Evolutionary conservation across 2,888 invertebrate genomes (phyloP).

Genomic region (Drosophila barbarae): DNA sequence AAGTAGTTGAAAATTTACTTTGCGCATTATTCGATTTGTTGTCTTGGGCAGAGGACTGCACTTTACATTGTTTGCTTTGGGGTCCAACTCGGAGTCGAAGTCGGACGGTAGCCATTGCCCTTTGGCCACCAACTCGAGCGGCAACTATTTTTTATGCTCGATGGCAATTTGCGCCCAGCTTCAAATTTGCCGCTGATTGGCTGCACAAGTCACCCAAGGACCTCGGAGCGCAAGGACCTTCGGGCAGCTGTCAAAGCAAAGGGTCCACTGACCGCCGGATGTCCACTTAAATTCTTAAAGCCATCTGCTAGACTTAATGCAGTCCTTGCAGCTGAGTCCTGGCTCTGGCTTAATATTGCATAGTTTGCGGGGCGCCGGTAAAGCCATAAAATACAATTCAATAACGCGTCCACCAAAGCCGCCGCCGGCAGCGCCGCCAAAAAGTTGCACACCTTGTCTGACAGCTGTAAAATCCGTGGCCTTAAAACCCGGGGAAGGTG

Average conservation of each 20-base stretch:
- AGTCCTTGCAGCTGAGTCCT: slow-evolving; percentile 8
- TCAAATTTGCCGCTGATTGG: slow-evolving; percentile 72
- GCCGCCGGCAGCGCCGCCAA: slow-evolving; percentile 11
- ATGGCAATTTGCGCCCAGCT: slow-evolving; percentile 73
- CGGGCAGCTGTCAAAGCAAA: slow-evolving; percentile 66
- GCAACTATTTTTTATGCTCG: slow-evolving; percentile 66
- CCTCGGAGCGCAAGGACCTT: slow-evolving; percentile 22
- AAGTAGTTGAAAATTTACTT: slow-evolving; percentile 71
- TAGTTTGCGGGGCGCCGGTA: slow-evolving; percentile 57
- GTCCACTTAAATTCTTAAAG: slow-evolving; percentile 61
- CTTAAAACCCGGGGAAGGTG: slow-evolving; percentile 54
- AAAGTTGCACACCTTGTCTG: slow-evolving; percentile 58
- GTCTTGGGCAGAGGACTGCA: slow-evolving; percentile 59
- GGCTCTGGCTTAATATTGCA: slow-evolving; percentile 54
- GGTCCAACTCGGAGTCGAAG: slow-evolving; percentile 1
- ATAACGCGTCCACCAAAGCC: slow-evolving; percentile 56
- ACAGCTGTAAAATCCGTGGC: slow-evolving; percentile 70
- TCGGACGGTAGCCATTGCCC: slow-evolving; percentile 45
- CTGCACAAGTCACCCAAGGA: slow-evolving; percentile 49
- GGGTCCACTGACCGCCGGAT: slow-evolving; percentile 30
- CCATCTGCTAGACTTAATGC: slow-evolving; percentile 25
- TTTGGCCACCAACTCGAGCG: slow-evolving; percentile 61
- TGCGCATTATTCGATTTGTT: slow-evolving; percentile 74
- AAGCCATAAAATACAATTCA: slow-evolving; percentile 73
- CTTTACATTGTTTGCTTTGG: slow-evolving; percentile 38